Percentiles rank a stretch among this genome's conserved stretches.
phyloP scores from a whole-genome alignment of 2,797 vertebrate genomes.

The Cottoperca gobio region DNA sequence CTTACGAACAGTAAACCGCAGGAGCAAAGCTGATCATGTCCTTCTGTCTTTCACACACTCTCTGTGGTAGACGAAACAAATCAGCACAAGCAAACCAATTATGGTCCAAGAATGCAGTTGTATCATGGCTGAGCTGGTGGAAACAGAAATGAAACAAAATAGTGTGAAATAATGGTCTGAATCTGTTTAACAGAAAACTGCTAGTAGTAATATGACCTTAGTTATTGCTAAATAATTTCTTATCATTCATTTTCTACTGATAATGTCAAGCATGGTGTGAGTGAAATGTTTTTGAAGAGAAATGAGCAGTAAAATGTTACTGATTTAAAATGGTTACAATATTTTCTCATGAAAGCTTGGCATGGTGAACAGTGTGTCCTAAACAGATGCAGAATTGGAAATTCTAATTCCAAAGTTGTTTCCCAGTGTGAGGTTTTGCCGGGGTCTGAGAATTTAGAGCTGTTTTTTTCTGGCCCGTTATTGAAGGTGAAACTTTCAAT shows the following conservation, averaged over 20 bases:
- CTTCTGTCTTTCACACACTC: constrained; percentile 49
- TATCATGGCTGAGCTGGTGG: constrained; percentile 29
- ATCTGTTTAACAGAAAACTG: background rate
- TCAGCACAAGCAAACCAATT: constrained; percentile 45
- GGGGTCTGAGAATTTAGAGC: constrained; percentile 12
- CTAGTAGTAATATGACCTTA: background rate
- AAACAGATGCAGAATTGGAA: background rate
- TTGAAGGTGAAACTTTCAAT: constrained; percentile 29
- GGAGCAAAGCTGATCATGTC: constrained; percentile 30
- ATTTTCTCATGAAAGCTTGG: background rate
- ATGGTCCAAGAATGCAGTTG: constrained; percentile 43
- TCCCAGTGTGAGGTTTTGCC: background rate
- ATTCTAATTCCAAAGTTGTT: background rate
- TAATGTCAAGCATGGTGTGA: background rate
- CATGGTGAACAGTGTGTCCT: background rate
- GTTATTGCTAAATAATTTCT: background rate
- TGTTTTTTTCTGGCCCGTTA: background rate
- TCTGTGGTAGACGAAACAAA: constrained; percentile 70
- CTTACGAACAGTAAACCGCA: constrained; percentile 26
- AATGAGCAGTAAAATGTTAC: background rate
- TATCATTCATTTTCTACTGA: constrained; percentile 6
- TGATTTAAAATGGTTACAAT: background rate
- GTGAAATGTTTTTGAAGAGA: background rate
- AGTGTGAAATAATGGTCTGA: constrained; percentile 14
- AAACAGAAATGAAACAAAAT: constrained; percentile 27